Evolutionary conservation across 2,888 invertebrate genomes (phyloP).

Genomic region (Malacosoma neustria): DNA sequence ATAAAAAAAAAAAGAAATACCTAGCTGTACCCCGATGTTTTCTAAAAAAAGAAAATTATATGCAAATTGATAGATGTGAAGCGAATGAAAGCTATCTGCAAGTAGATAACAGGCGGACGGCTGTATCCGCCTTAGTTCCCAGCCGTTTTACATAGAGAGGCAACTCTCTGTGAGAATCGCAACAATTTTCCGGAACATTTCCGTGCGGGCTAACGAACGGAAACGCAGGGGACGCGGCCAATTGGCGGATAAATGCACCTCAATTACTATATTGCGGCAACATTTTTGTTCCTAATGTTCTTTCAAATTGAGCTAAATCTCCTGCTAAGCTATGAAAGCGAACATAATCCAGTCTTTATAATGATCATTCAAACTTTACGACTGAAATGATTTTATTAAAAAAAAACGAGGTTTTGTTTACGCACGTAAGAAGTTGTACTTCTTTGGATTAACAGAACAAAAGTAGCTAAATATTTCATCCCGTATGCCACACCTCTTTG

Average conservation of each 20-base stretch:
- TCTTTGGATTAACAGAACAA: too few species aligned
- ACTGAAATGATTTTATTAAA: too few species aligned
- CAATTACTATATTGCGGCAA: conserved; percentile 63
- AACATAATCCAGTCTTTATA: too few species aligned
- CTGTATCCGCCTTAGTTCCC: conserved; percentile 25
- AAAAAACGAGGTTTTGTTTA: too few species aligned
- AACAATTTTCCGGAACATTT: conserved; percentile 68
- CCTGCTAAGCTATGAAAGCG: too few species aligned
- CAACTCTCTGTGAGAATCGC: conserved; percentile 45
- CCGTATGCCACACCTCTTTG: too few species aligned
- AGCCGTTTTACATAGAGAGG: conserved; percentile 41
- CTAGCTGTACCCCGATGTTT: too few species aligned
- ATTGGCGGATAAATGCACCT: conserved; percentile 67
- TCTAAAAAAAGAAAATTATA: neutral
- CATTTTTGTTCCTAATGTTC: conserved; percentile 56
- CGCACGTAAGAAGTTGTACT: too few species aligned
- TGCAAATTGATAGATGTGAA: neutral
- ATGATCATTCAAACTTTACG: too few species aligned
- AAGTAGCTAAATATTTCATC: too few species aligned
- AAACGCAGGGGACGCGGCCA: conserved; percentile 63
- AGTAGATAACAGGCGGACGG: conserved; percentile 2
- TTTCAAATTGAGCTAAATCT: conserved; percentile 26
- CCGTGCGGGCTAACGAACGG: conserved; percentile 64
- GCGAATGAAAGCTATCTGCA: neutral
- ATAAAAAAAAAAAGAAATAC: too few species aligned